Base-by-base conservation (phyloP, 2,113 vertebrate genomes). In the Vulpes vulpes region DNA sequence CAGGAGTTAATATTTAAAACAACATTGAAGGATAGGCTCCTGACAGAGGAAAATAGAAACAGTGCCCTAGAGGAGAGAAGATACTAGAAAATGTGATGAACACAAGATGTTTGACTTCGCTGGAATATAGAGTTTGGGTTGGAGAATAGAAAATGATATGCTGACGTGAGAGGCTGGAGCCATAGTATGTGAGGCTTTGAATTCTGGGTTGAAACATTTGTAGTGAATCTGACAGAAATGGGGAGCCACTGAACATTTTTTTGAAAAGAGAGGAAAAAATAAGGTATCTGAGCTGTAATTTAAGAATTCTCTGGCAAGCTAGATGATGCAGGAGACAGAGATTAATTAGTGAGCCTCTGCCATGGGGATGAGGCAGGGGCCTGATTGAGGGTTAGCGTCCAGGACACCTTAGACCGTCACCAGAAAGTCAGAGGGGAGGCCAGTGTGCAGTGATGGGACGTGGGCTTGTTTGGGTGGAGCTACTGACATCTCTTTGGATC, bases 171-270 rank as follows among this genome's bases (percentile, higher is more conserved):
- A 55, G 15, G 8, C 65, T 80, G 55, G 49, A 60, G 32, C 30
- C 35, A n/a, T 71, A 53, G 2, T 71, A 9, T 43, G 25, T 16
- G 38, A 67, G 35, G 11, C 30, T 83, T 92, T 79, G 78, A 73
- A 79, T 88, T 94, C 88, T 96, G 83, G n/a, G 30, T 64, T 89
- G 76, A 94, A 49, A 8, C 53, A 12, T 88, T 64, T 94, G 55
- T 51, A 38, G 76, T 78, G 91, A 76, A 91, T 64, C 84, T 15
- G 69, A 62, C 25, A 71, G 76, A 89, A 91, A 59, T 49, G 12
- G 27, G 64, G n/a, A 96, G 19, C 15, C 49, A 88, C 17, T 83
- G 76, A 83, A 88, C 35, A n/a, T 78, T 95, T 96, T 64, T 35
- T 64, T 35, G 60, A 84, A 91, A 94, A 62, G 57, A 71, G 51